phyloP scores from a whole-genome alignment of 2,888 invertebrate genomes.

The Athrips mouffetella region DNA sequence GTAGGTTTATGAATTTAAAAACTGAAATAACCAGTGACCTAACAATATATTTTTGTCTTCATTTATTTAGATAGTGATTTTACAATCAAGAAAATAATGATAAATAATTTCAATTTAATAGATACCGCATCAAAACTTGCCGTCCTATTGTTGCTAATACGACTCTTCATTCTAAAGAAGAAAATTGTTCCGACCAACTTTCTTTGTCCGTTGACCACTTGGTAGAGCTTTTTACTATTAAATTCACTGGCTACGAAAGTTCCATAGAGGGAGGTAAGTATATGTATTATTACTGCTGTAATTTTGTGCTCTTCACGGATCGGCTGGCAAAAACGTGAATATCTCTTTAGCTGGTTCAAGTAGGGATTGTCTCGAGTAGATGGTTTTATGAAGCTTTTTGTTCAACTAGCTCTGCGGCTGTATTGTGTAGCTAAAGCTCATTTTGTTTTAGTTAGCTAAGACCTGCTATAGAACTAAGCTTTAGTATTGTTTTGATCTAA shows the following conservation, averaged over 20 bases:
- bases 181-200: slow-evolving; percentile 68
- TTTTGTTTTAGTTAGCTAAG: neutral
- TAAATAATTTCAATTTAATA: neutral
- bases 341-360: slow-evolving; percentile 36
- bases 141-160: slow-evolving; percentile 35
- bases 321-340: slow-evolving; percentile 36
- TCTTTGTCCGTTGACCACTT: slow-evolving; percentile 69
- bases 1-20: too few relatives aligned
- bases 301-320: slow-evolving; percentile 32
- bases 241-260: slow-evolving; percentile 42
- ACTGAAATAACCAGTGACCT: too few relatives aligned
- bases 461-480: neutral
- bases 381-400: slow-evolving; percentile 16
- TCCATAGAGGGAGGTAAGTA: slow-evolving; percentile 18
- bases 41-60: too few relatives aligned
- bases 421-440: neutral
- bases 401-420: slow-evolving; percentile 2
- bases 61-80: too few relatives aligned
- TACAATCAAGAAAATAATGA: too few relatives aligned
- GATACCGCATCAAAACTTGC: slow-evolving; percentile 25
- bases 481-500: neutral
- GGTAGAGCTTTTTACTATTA: slow-evolving; percentile 62
- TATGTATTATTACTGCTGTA: slow-evolving; percentile 27
- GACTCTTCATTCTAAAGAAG: slow-evolving; percentile 61
- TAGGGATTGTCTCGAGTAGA: slow-evolving; percentile 41